Evolutionary conservation across 2,888 invertebrate genomes (phyloP), one percentile per base, ranked within the genome.

Genomic region (Ophioninae sp.): DNA sequence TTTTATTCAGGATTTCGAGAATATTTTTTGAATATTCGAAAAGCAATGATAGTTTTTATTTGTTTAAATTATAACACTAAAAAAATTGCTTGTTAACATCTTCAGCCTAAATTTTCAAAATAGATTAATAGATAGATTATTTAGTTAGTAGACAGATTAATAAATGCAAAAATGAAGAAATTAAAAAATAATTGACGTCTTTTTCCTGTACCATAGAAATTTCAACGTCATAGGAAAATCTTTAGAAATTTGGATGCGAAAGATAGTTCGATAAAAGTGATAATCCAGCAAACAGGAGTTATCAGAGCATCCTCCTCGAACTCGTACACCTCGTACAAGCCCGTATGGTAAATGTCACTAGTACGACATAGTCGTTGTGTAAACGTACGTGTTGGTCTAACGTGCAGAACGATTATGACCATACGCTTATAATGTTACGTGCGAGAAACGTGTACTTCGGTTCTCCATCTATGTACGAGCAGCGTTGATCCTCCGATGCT

Each of bases 361-460:
- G 59, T 68, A 61, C 65, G 41, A 72, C 61, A 71, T 67, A 61
- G 69, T 71, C 67, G 67, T 74, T 76, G 63, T 65, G 68, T 69
- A 69, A 73, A 78, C 63, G 39, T 68, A 63, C 63, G 63, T 82
- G 75, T 82, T 71, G 69, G 75, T 67, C 61, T 51, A 75, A 75
- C 74, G 78, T 74, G 65, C 67, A 20, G 67, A 67, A 82, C 39
- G 69, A 82, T 76, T 82, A 82, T 72, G 64, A 75, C 51, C 22
- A 68, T 75, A 79, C 69, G 69, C 74, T 74, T 59, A 74, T 74
- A 81, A 64, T 71, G 75, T 59, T 82, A 79, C 65, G 79, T 71
- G 79, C 65, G 71, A 79, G 23, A 39, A 71, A 75, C 74, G 75
- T 79, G 82, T 72, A 82, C 61, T 41, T 37, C 61, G 65, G 79